Percentiles rank a stretch among this genome's conserved stretches.
These are phyloP conservation scores for Hystrix cristata DNA, from an alignment of 2,113 vertebrate species.

Conservation along the genomic window DNA sequence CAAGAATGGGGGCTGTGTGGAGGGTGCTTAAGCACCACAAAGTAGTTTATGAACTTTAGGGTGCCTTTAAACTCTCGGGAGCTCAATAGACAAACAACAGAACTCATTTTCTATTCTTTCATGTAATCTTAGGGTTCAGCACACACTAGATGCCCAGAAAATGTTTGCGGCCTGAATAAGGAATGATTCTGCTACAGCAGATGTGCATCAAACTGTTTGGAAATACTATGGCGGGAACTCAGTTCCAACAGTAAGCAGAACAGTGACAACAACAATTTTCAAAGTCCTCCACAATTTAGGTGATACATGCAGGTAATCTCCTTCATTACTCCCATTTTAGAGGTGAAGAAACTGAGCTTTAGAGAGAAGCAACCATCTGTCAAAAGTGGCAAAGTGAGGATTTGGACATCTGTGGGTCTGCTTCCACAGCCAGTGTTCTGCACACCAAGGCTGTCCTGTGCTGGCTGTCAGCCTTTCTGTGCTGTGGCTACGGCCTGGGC, in stretches of 20 bases:
- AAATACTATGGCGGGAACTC: background rate
- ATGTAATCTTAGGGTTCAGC: background rate
- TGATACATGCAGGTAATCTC: background rate
- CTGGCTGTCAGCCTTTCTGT: background rate
- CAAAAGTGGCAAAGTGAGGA: background rate
- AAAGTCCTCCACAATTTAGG: background rate
- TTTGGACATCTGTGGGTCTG: background rate
- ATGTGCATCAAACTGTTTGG: background rate
- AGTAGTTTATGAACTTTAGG: background rate
- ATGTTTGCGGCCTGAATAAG: background rate
- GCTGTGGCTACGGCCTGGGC: background rate
- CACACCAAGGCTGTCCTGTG: rapidly evolving
- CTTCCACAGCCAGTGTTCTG: background rate
- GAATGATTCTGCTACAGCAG: background rate
- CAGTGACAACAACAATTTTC: background rate
- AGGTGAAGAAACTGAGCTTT: background rate
- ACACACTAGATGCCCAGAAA: background rate
- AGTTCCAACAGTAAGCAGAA: background rate
- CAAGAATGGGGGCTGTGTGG: rapidly evolving
- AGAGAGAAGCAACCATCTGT: background rate
- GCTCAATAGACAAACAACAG: background rate
- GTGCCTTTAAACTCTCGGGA: background rate
- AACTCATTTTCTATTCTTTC: background rate
- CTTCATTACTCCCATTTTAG: background rate
- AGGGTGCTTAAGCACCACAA: background rate